Conservation (phyloP, 64 coral and sea anemone species). For the Acropora yongei region DNA sequence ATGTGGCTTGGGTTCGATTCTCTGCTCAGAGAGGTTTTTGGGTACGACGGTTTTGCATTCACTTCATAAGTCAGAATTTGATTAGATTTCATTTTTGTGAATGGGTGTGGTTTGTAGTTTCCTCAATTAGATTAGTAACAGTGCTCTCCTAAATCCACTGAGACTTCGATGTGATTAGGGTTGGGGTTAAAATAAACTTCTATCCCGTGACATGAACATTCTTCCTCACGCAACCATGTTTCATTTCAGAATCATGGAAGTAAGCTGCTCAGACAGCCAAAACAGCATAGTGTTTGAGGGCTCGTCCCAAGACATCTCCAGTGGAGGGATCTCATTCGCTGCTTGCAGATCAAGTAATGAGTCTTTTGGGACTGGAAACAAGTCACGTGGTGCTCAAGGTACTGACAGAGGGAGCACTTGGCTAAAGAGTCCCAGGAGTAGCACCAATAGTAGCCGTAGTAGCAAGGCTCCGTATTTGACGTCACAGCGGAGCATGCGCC, state of each 20-base stretch:
- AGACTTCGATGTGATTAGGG: no score
- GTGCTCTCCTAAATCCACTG: no score
- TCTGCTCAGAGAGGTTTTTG: no score
- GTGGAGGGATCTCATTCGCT: slow-evolving; percentile 72
- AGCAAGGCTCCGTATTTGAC: slow-evolving; percentile 73
- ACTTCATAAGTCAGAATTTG: no score
- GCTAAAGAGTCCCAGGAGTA: slow-evolving; percentile 47
- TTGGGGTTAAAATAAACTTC: no score
- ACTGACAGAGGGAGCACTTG: no score
- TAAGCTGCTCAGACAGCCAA: background rate
- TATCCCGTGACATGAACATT: no score
- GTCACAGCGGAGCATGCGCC: slow-evolving; percentile 56
- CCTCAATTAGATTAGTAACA: no score
- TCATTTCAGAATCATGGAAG: slow-evolving; percentile 5
- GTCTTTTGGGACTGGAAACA: slow-evolving; percentile 11
- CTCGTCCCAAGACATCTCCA: slow-evolving; percentile 70
- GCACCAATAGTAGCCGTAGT: slow-evolving; percentile 63
- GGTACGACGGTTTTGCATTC: no score
- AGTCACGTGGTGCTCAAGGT: slow-evolving; percentile 10
- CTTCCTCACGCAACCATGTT: background rate
- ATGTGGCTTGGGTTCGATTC: no score
- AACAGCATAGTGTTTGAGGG: slow-evolving; percentile 81
- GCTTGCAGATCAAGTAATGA: slow-evolving; percentile 50
- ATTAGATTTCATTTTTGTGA: no score
- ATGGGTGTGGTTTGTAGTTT: no score